Evolutionary conservation across 2,113 vertebrate genomes (phyloP).

Genomic region (Centropristis striata): DNA sequence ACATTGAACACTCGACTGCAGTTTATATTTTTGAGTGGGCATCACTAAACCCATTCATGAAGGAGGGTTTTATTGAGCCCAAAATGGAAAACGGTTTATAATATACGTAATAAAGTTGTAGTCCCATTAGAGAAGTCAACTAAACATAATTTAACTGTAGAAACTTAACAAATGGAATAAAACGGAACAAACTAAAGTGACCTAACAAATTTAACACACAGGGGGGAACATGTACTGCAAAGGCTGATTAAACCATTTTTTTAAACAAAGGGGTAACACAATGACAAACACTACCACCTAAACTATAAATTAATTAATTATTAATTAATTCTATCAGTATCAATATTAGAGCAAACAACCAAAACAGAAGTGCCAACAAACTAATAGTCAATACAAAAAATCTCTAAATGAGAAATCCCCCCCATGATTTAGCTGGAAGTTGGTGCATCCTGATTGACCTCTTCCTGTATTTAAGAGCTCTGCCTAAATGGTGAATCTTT

Average conservation of each 20-base stretch:
- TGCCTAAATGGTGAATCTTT: not conserved
- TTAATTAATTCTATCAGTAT: too few relatives aligned
- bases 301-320: not conserved
- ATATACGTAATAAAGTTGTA: not conserved
- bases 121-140: too few relatives aligned
- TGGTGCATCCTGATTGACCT: slow-evolving; percentile 3
- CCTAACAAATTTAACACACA: too few relatives aligned
- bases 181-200: too few relatives aligned
- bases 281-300: not conserved
- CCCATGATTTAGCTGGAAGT: not conserved
- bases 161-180: too few relatives aligned
- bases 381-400: not conserved
- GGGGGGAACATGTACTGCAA: too few relatives aligned
- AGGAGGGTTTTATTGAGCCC: not conserved
- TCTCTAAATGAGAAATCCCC: not conserved
- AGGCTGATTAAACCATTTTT: not conserved
- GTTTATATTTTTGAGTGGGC: not conserved
- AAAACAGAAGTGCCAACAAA: not conserved
- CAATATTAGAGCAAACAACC: too few relatives aligned
- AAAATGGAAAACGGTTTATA: not conserved
- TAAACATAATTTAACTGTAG: too few relatives aligned
- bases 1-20: not conserved
- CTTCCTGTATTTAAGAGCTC: not conserved
- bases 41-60: not conserved
- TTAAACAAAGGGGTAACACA: not conserved